Evolutionary conservation across 2,888 invertebrate species (phyloP).

Genomic region (Aspidiotus rigidus): DNA sequence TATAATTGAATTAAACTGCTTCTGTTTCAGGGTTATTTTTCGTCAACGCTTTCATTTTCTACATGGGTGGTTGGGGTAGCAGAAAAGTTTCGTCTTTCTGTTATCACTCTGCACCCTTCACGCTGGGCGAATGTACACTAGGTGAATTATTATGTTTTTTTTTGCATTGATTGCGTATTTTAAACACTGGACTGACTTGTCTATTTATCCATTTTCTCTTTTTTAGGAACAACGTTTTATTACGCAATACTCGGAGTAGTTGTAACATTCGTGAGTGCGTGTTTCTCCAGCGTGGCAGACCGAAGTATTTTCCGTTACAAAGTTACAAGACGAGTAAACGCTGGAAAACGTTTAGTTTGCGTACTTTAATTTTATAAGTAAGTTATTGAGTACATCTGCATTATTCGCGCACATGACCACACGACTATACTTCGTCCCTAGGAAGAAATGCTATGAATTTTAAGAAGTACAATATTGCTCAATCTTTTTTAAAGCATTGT

Average conservation of each 20-base stretch:
- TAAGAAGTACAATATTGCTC: no score
- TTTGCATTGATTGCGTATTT: background rate
- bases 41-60: constrained; percentile 28
- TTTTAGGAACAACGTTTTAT: constrained; percentile 22
- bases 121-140: constrained; percentile 19
- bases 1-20: no score
- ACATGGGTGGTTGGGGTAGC: constrained; percentile 28
- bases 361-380: constrained; percentile 12
- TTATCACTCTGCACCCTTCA: constrained; percentile 16
- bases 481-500: no score
- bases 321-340: constrained; percentile 25
- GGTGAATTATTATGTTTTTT: constrained; percentile 10
- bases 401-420: no score
- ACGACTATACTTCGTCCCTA: no score
- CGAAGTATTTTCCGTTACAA: constrained; percentile 28
- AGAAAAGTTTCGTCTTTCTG: constrained; percentile 13
- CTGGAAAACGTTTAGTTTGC: constrained; percentile 27
- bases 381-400: background rate
- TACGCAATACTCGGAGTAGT: constrained; percentile 23
- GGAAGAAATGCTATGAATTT: no score
- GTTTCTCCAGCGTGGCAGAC: constrained; percentile 21
- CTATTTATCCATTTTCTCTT: background rate
- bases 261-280: constrained; percentile 19
- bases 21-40: constrained; percentile 20
- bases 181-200: background rate